Evolutionary conservation across 2,888 invertebrate genomes (phyloP).

Genomic region (Eubasilissa splendida): DNA sequence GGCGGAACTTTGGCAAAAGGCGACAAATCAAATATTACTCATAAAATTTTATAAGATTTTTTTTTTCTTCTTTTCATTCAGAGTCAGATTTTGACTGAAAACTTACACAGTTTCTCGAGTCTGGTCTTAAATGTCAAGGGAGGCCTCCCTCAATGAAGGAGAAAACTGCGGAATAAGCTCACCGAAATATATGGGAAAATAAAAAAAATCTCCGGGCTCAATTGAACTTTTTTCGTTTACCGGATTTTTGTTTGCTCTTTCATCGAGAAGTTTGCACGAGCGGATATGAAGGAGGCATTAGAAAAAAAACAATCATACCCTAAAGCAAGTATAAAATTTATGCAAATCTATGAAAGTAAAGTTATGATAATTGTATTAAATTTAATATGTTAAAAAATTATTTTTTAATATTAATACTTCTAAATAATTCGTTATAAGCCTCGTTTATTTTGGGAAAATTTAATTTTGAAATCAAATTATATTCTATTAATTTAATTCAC

Average conservation of each 20-base stretch:
- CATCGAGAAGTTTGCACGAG: conserved; percentile 18
- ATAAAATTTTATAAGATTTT: background rate
- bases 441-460: no score
- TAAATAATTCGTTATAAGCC: no score
- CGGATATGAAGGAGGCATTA: background rate
- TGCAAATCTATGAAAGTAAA: no score
- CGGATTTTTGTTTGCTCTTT: conserved; percentile 34
- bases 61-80: background rate
- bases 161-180: conserved; percentile 44
- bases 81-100: conserved; percentile 6
- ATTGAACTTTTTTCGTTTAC: conserved; percentile 35
- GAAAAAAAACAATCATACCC: no score
- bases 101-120: background rate
- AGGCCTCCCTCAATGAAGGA: conserved; percentile 43
- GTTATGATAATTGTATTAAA: no score
- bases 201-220: conserved; percentile 34
- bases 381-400: no score
- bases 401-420: no score
- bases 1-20: conserved; percentile 16
- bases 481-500: no score
- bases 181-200: conserved; percentile 42
- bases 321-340: no score
- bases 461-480: no score
- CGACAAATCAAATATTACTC: background rate
- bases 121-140: conserved; percentile 39